Conservation (phyloP, 2,888 invertebrate species). For the Rhodophaea formosa region DNA sequence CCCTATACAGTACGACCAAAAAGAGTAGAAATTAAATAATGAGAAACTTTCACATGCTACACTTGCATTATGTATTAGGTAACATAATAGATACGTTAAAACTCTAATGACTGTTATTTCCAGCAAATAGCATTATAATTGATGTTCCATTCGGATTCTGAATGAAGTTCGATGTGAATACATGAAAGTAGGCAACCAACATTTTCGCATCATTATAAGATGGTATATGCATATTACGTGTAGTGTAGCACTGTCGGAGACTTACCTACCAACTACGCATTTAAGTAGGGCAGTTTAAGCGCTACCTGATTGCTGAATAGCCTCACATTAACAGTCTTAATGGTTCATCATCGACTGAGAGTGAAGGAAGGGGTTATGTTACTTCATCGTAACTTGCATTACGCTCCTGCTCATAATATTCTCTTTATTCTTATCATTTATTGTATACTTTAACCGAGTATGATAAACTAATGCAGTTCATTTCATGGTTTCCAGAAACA, state of each 20-base stretch:
- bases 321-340: not conserved
- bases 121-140: conserved; percentile 62
- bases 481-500: conserved; percentile 70
- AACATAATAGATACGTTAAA: conserved; percentile 29
- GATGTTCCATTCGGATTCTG: conserved; percentile 37
- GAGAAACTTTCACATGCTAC: conserved; percentile 17
- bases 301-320: not conserved
- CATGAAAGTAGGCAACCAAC: conserved; percentile 32
- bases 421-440: too few relatives aligned
- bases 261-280: not conserved
- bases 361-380: not conserved
- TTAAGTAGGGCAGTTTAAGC: not conserved
- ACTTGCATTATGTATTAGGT: conserved; percentile 11
- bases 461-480: not conserved
- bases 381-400: too few relatives aligned
- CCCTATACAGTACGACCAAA: too few relatives aligned
- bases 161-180: conserved; percentile 29
- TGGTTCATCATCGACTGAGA: not conserved
- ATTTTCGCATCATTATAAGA: conserved; percentile 9
- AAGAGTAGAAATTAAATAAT: too few relatives aligned
- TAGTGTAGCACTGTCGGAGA: not conserved
- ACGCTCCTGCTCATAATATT: too few relatives aligned
- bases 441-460: too few relatives aligned
- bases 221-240: not conserved
- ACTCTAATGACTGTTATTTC: conserved; percentile 39